Evolutionary conservation across 2,888 invertebrate genomes (phyloP).

Genomic region (Oscheius onirici): DNA sequence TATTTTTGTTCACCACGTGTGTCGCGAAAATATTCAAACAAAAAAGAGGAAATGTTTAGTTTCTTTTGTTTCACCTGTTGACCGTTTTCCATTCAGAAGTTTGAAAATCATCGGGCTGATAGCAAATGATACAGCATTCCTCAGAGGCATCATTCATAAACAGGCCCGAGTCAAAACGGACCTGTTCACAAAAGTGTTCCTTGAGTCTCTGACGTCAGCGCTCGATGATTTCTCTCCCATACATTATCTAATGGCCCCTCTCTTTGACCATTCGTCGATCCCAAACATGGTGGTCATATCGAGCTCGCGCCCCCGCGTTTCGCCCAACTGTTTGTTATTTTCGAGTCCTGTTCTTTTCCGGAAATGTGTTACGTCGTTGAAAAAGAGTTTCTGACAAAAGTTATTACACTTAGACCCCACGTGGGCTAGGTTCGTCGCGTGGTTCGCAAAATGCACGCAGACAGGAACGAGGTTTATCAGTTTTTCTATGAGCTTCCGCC

Average conservation of each 20-base stretch:
- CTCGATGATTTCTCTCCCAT: background rate
- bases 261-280: background rate
- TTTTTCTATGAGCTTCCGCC: slow-evolving; percentile 16
- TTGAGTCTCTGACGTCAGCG: slow-evolving; percentile 21
- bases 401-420: slow-evolving; percentile 27
- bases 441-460: slow-evolving; percentile 26
- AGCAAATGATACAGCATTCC: too few relatives aligned
- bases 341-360: background rate
- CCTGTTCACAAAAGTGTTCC: slow-evolving; percentile 13
- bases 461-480: slow-evolving; percentile 15
- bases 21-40: background rate
- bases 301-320: background rate
- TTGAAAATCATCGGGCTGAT: too few relatives aligned
- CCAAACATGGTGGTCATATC: background rate
- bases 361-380: background rate
- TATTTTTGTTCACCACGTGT: background rate
- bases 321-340: background rate
- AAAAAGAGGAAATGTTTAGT: background rate
- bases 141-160: background rate
- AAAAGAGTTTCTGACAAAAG: slow-evolving; percentile 3
- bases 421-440: slow-evolving; percentile 19
- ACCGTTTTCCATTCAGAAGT: too few relatives aligned
- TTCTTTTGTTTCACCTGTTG: background rate
- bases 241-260: background rate
- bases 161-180: background rate